Evolutionary conservation across 53 echinoderm and acorn worm genomes (phyloP).

Genomic region (Luidia sarsii): DNA sequence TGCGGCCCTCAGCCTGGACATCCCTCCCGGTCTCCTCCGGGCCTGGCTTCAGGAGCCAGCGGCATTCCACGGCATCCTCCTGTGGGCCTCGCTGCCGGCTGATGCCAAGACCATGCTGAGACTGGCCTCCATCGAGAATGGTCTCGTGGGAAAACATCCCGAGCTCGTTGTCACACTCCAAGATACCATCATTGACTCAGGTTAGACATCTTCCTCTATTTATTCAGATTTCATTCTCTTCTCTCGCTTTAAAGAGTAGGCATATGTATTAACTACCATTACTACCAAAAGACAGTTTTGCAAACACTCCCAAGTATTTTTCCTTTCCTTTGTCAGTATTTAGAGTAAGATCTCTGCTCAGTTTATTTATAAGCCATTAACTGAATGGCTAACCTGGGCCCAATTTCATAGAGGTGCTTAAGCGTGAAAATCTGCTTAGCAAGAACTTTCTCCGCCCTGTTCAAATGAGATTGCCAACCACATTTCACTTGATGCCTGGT

Average conservation of each 20-base stretch:
- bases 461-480: too few species aligned
- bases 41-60: conserved; percentile 49
- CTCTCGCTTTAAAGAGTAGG: neutral
- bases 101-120: conserved; percentile 16
- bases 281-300: neutral
- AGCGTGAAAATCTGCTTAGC: too few species aligned
- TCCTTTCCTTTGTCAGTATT: too few species aligned
- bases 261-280: neutral
- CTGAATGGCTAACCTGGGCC: too few species aligned
- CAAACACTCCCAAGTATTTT: too few species aligned
- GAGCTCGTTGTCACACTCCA: conserved; percentile 48
- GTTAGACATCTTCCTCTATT: conserved; percentile 5
- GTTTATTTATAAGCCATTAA: too few species aligned
- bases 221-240: neutral
- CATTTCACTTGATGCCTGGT: too few species aligned
- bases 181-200: conserved; percentile 44
- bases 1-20: conserved; percentile 24
- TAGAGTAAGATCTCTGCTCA: too few species aligned
- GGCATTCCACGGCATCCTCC: conserved; percentile 49
- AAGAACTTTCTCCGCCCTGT: too few species aligned
- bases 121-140: conserved; percentile 50
- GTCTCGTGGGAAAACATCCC: conserved; percentile 36
- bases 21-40: conserved; percentile 16
- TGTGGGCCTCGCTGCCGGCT: conserved; percentile 48
- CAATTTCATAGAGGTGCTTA: too few species aligned